A percentile compares a stretch with the other conserved stretches of the same genome.
Evolutionary conservation across 2,113 vertebrate genomes (phyloP).

Genomic region (Callipepla squamata): DNA sequence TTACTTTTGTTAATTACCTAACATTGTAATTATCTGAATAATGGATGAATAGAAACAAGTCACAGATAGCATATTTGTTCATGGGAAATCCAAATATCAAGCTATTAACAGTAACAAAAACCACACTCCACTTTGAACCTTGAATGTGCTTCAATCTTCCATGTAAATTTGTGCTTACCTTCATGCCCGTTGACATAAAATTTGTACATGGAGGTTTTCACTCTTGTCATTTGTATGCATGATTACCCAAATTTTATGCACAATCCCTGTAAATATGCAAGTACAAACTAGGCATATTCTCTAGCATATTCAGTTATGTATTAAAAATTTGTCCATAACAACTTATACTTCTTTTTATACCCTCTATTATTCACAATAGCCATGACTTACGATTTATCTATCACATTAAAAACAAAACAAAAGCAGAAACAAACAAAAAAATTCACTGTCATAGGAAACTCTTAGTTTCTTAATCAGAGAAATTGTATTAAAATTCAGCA

Average conservation of each 20-base stretch:
- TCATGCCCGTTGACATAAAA: neutral
- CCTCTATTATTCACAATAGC: neutral
- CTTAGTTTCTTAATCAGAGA: neutral
- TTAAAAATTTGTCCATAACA: neutral
- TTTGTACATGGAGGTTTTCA: accelerated
- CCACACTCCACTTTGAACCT: neutral
- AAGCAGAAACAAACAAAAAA: no score
- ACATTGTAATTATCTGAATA: neutral
- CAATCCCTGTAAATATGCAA: neutral
- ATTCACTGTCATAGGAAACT: neutral
- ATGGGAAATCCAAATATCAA: neutral
- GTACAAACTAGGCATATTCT: neutral
- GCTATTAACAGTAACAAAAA: neutral
- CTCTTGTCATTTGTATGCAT: neutral
- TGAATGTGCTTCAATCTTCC: neutral
- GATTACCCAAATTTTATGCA: neutral
- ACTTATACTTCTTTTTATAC: neutral
- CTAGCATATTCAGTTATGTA: neutral
- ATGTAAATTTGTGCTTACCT: neutral
- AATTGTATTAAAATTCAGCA: neutral
- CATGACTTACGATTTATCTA: neutral
- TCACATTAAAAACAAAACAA: neutral
- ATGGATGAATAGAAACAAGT: neutral
- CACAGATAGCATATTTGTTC: neutral
- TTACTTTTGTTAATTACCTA: neutral